These are phyloP conservation scores for Andrena camellia DNA, from an alignment of 2,888 invertebrate species.

Conservation along the genomic window DNA sequence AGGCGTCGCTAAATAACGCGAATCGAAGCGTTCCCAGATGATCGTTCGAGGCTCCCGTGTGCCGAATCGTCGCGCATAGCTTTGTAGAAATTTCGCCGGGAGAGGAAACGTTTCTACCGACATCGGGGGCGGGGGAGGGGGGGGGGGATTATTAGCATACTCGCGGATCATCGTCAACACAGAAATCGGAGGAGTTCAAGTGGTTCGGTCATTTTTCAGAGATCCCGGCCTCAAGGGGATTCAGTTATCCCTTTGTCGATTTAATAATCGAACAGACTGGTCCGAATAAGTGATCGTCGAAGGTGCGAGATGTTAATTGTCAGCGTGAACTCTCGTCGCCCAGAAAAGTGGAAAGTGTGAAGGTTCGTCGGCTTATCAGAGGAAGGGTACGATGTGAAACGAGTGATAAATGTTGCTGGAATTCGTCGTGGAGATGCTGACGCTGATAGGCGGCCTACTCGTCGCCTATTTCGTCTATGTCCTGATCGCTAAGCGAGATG, in stretches of 20 bases:
- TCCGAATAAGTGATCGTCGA: not conserved
- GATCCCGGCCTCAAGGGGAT: not conserved
- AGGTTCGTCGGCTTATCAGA: slow-evolving; percentile 1
- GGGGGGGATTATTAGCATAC: slow-evolving; percentile 7
- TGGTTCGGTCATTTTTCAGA: not conserved
- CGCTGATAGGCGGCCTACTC: slow-evolving; percentile 81
- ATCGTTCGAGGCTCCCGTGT: slow-evolving; percentile 28
- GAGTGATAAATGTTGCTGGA: slow-evolving; percentile 78
- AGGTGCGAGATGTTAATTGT: not conserved
- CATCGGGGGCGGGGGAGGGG: no score
- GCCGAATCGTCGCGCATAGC: slow-evolving; percentile 16
- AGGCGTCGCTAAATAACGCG: slow-evolving; percentile 21
- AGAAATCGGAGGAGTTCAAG: not conserved
- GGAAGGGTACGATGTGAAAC: slow-evolving; percentile 69
- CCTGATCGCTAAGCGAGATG: slow-evolving; percentile 77
- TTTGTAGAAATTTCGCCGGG: not conserved
- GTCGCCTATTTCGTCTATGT: slow-evolving; percentile 81
- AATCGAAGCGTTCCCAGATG: slow-evolving; percentile 18
- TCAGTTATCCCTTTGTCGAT: not conserved
- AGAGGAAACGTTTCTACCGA: not conserved
- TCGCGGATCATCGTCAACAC: not conserved
- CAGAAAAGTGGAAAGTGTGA: slow-evolving; percentile 26
- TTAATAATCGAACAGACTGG: not conserved
- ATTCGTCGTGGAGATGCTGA: slow-evolving; percentile 80
- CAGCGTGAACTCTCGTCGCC: slow-evolving; percentile 10